Evolutionary conservation across 2,113 vertebrate species (phyloP), one percentile per base, ranked within the genome.

Genomic region (Tragelaphus scriptus): DNA sequence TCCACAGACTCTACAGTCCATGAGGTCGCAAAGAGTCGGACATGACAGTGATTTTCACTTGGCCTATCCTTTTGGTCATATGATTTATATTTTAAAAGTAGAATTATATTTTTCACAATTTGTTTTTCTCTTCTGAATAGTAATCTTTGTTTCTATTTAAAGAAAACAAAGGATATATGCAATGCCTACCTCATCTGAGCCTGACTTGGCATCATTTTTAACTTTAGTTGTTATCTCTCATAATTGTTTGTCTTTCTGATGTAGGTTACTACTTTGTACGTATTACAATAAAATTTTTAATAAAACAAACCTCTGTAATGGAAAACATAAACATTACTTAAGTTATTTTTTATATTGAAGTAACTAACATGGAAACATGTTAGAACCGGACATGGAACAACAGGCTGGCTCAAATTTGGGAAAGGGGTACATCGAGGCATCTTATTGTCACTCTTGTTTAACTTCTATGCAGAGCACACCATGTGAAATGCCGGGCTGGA

Each of bases 111-210:
- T 51, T 6, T 40, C 75, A 97, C 28, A 32, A 15, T 82, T 97
- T 95, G 44, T 91, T 90, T 97, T 94, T 65, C 96, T 30, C 85
- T 91, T 1, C 19, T 86, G 47, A 65, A 49, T 79, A 96, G 85
- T 56, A 96, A 61, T 80, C 21, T 85, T 94, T 94, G 30, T 8
- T 91, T 95, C 13, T 85, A 59, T 88, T 93, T 56, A 96, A 95
- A 58, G 9, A 55, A 32, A 15, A 92, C 88, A 95, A 32, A 65
- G 61, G 1, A 28, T 90, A 65, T 58, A 80, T 58, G 15, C 2
- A 71, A 84, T 90, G 40, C 11, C 6, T 51, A 58, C 32, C 25
- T 51, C 12, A 81, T 21, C 11, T 53, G 23, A 95, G 9, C 15
- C 63, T 77, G 11, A 30, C 26, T 16, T 59, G 25, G 26, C 13